Conservation (phyloP, 2,888 invertebrate genomes). For the Eupeodes luniger region DNA sequence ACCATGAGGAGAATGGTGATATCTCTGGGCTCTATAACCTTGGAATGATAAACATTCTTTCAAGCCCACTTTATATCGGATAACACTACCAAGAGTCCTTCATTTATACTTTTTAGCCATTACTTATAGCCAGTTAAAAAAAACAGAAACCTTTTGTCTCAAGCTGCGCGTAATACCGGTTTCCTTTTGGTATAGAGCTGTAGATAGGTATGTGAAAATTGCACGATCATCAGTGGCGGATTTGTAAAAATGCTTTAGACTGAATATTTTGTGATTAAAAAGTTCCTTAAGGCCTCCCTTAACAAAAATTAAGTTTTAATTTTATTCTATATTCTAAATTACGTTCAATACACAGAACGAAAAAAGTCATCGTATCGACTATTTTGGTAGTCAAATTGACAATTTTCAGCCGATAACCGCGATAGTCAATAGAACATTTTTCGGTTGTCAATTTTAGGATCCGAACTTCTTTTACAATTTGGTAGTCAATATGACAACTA, state of each 20-base stretch:
- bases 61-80: conserved; percentile 47
- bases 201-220: too few relatives aligned
- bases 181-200: neutral
- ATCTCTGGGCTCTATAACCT: conserved; percentile 51
- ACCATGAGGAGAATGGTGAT: conserved; percentile 19
- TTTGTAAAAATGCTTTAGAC: neutral
- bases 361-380: too few relatives aligned
- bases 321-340: too few relatives aligned
- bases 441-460: too few relatives aligned
- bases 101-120: conserved; percentile 6
- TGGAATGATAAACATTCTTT: conserved; percentile 60
- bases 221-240: conserved; percentile 1
- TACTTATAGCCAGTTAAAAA: neutral
- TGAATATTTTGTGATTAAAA: neutral
- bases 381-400: too few relatives aligned
- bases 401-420: too few relatives aligned
- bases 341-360: too few relatives aligned
- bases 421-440: too few relatives aligned
- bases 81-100: neutral
- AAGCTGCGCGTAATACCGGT: conserved; percentile 53
- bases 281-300: too few relatives aligned
- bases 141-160: conserved; percentile 12
- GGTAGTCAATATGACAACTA: too few relatives aligned
- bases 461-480: too few relatives aligned
- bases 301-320: too few relatives aligned